Percentiles rank a stretch among this genome's conserved stretches.
phyloP scores from a whole-genome alignment of 2,113 vertebrate species.

The Leptobrachium ailaonicum region DNA sequence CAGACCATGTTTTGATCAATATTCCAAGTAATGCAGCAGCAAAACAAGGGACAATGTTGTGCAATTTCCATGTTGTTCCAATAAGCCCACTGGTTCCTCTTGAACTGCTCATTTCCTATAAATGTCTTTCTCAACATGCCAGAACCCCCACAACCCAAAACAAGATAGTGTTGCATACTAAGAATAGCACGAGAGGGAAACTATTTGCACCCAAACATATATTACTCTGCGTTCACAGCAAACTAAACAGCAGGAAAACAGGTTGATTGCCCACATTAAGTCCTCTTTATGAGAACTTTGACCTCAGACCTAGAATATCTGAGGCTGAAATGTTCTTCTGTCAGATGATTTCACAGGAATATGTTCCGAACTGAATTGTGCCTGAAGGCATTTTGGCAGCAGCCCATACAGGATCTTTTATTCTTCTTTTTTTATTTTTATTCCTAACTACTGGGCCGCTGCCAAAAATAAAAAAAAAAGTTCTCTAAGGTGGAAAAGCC shows the following conservation, averaged over 20 bases:
- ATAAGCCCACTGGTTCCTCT: neutral
- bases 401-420: neutral
- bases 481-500: neutral
- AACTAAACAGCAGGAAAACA: neutral
- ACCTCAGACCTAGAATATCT: conserved; percentile 29
- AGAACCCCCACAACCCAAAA: conserved; percentile 26
- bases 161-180: neutral
- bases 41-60: conserved; percentile 54
- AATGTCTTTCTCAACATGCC: neutral
- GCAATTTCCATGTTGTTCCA: conserved; percentile 53
- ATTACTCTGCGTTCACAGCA: neutral
- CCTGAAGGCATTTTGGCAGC: conserved; percentile 31
- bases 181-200: neutral
- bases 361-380: conserved; percentile 22
- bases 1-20: conserved; percentile 56
- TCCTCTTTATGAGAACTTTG: conserved; percentile 52
- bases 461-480: conserved; percentile 22
- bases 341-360: conserved; percentile 31
- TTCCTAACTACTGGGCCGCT: neutral
- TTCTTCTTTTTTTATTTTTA: conserved; percentile 9
- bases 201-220: neutral
- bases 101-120: neutral
- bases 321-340: conserved; percentile 25
- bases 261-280: neutral
- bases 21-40: conserved; percentile 48